phyloP scores from a whole-genome alignment of 2,113 vertebrate species.

The Xiphophorus couchianus region DNA sequence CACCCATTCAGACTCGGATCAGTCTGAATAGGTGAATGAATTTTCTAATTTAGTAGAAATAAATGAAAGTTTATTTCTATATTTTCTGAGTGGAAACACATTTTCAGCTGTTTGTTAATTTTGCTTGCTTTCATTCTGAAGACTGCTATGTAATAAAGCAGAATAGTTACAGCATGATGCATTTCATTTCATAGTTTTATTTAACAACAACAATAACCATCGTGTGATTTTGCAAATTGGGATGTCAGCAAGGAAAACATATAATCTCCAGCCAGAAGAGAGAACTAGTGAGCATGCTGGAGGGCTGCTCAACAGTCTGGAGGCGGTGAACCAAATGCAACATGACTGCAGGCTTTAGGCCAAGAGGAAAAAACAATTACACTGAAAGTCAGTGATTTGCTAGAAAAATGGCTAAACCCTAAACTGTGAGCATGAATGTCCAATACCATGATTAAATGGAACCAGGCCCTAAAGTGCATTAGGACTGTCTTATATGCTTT shows the following conservation, averaged over 20 bases:
- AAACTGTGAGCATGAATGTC: constrained; percentile 1
- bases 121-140: too few relatives aligned
- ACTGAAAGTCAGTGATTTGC: background rate
- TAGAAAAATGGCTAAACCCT: background rate
- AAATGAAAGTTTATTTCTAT: too few relatives aligned
- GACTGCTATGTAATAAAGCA: too few relatives aligned
- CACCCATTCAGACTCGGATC: background rate
- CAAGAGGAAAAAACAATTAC: constrained; percentile 10
- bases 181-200: too few relatives aligned
- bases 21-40: too few relatives aligned
- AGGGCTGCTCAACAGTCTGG: constrained; percentile 18
- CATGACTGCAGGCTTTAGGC: constrained; percentile 16
- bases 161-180: too few relatives aligned
- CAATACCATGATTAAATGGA: constrained; percentile 9
- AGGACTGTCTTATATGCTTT: background rate
- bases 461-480: background rate
- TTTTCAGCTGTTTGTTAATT: too few relatives aligned
- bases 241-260: too few relatives aligned
- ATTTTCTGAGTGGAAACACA: too few relatives aligned
- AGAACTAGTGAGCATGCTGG: background rate
- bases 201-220: too few relatives aligned
- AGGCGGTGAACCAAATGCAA: constrained; percentile 34
- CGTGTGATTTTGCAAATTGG: too few relatives aligned
- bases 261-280: background rate
- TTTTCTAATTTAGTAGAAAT: too few relatives aligned